Conservation (phyloP, 2,797 vertebrate genomes). For the Lophura swinhoii region DNA sequence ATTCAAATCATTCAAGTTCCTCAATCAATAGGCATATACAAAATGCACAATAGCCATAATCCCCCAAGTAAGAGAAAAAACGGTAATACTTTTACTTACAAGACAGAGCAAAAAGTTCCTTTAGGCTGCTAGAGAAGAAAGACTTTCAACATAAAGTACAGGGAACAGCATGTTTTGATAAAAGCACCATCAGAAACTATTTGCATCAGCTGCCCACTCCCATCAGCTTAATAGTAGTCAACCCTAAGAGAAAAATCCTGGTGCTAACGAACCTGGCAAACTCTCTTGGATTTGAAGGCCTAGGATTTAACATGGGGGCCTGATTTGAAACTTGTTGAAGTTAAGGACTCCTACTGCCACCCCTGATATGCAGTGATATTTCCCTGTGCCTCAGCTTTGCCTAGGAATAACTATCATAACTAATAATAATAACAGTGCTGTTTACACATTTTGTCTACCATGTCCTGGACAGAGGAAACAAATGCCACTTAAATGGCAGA, state of each 20-base stretch:
- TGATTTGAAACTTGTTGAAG: not conserved
- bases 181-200: not conserved
- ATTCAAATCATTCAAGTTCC: not conserved
- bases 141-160: not conserved
- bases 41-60: fast-evolving
- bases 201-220: not conserved
- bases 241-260: not conserved
- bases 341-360: not conserved
- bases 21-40: not conserved
- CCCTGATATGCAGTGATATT: not conserved
- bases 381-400: not conserved
- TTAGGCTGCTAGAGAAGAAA: not conserved
- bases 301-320: not conserved
- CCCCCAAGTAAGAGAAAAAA: not conserved
- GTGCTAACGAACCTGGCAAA: not conserved
- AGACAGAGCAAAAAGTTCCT: not conserved
- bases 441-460: not conserved
- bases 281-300: not conserved
- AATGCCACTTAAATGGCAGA: not conserved
- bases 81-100: not conserved
- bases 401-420: not conserved
- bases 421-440: not conserved
- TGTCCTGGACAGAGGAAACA: no score
- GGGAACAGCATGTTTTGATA: not conserved
- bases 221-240: not conserved